Percentiles rank a stretch among this genome's conserved stretches.
Evolutionary conservation across 2,797 vertebrate species (phyloP).

Genomic region (Bradypodion ventrale): DNA sequence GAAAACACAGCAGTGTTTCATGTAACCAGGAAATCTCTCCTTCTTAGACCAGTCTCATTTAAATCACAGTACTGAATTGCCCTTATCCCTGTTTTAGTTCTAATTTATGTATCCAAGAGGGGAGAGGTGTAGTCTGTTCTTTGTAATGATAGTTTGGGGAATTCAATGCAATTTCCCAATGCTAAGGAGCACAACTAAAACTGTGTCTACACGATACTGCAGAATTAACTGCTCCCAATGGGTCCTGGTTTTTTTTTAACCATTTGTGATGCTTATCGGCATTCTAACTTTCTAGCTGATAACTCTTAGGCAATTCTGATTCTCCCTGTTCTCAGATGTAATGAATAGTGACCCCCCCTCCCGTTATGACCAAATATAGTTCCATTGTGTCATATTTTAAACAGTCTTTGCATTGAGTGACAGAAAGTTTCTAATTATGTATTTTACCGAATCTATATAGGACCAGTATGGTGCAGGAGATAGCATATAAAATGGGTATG

Average conservation of each 20-base stretch:
- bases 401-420: not conserved
- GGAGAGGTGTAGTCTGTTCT: slow-evolving; percentile 50
- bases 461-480: not conserved
- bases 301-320: slow-evolving; percentile 25
- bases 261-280: slow-evolving; percentile 20
- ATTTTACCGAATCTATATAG: not conserved
- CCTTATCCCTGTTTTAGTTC: slow-evolving; percentile 37
- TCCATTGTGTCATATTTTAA: not conserved
- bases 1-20: slow-evolving; percentile 39
- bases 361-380: not conserved
- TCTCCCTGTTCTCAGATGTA: too few relatives aligned
- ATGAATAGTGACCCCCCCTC: not conserved
- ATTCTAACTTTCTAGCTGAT: slow-evolving; percentile 19
- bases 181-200: slow-evolving; percentile 49
- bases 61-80: slow-evolving; percentile 47
- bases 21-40: slow-evolving; percentile 48
- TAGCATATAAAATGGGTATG: not conserved
- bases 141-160: slow-evolving; percentile 43
- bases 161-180: slow-evolving; percentile 46
- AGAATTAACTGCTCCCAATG: slow-evolving; percentile 40
- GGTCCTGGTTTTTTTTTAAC: slow-evolving; percentile 9
- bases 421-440: slow-evolving; percentile 3
- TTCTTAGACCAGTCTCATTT: slow-evolving; percentile 52
- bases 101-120: slow-evolving; percentile 61
- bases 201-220: slow-evolving; percentile 42